phyloP scores from a whole-genome alignment of 2,888 invertebrate genomes.

The Barypeithes pellucidus region DNA sequence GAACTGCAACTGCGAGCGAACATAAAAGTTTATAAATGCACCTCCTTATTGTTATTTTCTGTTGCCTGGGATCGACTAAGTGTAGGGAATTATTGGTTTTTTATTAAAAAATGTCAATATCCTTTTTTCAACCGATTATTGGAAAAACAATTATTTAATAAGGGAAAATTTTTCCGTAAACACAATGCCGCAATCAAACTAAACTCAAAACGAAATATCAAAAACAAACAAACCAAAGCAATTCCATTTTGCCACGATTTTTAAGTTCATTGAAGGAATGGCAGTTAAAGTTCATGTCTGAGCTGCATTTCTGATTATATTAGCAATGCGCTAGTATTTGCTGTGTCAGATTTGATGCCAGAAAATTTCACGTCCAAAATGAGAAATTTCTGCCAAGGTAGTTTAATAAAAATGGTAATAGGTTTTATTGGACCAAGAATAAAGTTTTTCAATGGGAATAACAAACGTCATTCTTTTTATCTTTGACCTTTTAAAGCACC shows the following conservation, averaged over 20 bases:
- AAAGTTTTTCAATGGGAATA: too few relatives aligned
- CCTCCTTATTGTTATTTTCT: too few relatives aligned
- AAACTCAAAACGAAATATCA: not conserved
- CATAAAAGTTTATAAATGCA: too few relatives aligned
- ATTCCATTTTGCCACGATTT: conserved; percentile 1
- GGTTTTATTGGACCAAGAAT: not conserved
- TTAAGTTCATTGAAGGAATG: not conserved
- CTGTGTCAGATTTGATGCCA: not conserved
- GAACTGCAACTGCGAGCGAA: too few relatives aligned
- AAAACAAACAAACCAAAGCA: conserved; percentile 2
- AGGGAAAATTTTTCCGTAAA: not conserved
- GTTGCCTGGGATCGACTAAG: too few relatives aligned
- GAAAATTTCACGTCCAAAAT: not conserved
- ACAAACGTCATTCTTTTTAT: too few relatives aligned
- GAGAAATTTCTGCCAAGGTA: not conserved
- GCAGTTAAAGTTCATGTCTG: not conserved
- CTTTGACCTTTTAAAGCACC: too few relatives aligned
- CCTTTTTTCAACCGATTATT: too few relatives aligned
- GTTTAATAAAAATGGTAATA: not conserved
- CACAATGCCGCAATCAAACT: conserved; percentile 1
- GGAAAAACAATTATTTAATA: too few relatives aligned
- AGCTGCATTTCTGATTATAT: conserved; percentile 14
- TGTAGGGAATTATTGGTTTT: too few relatives aligned
- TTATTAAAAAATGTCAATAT: too few relatives aligned
- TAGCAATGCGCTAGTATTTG: not conserved